Base-by-base conservation (phyloP, 2,888 invertebrate species). In the Iphiclides podalirius region DNA sequence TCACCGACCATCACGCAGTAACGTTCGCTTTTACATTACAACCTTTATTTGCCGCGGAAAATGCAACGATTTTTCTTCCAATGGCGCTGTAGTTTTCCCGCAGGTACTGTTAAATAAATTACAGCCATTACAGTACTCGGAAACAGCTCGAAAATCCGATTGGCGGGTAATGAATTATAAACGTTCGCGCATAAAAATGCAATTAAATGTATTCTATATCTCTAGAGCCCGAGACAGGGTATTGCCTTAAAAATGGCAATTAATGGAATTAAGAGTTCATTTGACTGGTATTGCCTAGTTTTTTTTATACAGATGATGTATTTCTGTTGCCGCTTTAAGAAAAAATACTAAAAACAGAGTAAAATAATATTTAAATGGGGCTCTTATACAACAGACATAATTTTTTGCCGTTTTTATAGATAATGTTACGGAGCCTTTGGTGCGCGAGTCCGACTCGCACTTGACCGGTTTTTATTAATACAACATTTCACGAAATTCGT, bases 71-170 rank as follows among this genome's bases (percentile, higher is more conserved):
- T 48, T 48, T 48, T 42, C 36, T 42, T 42, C 37, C 20, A 41
- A 31, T 42, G 16, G 41, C 41, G 17, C 40, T 16, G 14, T 31
- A 36, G 20, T 41, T 36, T 28, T 42, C 47, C 47, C 42, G 41
- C 47, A 48, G 42, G 47, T 42, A 41, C 41, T 42, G 42, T 48
- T 48, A 48, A 48, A 48, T 48, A 48, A 42, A 48, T 48, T 48
- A 42, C 47, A 37, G 37, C 37, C 47, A 48, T 48, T 48, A 48
- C 31, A 31, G n/a, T 42, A 37, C 42, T 42, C 41, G 41, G 47
- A 35, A 47, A 48, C 42, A 42, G 42, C 37, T 48, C 47, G 42
- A 42, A 48, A 48, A 48, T 48, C 37, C 37, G 47, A 48, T 48
- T 42, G 41, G 20, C 31, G 20, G 37, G 31, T 36, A 48, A 48